A percentile compares a stretch with the other conserved stretches of the same genome.
Conservation (phyloP, 1,140 invertebrate genomes). For the Homalodisca vitripennis region DNA sequence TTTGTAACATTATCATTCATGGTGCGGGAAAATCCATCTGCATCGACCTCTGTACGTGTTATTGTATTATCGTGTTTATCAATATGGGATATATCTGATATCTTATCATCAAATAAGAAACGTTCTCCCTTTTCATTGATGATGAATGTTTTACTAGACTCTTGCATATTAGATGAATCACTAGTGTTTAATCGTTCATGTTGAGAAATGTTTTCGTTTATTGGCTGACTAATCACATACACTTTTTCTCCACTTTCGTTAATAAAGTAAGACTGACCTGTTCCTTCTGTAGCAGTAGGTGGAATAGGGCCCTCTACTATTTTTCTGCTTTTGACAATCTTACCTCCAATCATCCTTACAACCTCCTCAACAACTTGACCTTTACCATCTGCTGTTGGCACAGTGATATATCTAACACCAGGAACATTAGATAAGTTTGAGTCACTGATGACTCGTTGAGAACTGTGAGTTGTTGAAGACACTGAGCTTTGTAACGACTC, state of each 20-base stretch:
- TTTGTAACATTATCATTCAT: no score
- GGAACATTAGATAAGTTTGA: background rate
- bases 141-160: background rate
- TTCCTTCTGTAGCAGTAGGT: background rate
- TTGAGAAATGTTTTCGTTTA: background rate
- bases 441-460: no score
- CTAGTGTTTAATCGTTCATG: background rate
- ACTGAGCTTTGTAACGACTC: background rate
- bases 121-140: conserved; percentile 4
- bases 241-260: conserved; percentile 21
- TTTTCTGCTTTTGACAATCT: conserved; percentile 27
- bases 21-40: no score
- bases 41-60: no score
- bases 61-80: no score
- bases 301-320: background rate
- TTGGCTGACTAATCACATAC: background rate
- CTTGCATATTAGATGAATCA: background rate
- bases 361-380: conserved; percentile 13
- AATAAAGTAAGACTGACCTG: background rate
- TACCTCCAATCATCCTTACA: conserved; percentile 30
- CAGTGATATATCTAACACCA: background rate
- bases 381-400: background rate
- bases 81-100: no score
- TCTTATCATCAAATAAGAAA: no score
- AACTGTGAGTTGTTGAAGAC: background rate